Conservation (phyloP, 2,888 invertebrate genomes). For the Drosophila niveifrons region DNA sequence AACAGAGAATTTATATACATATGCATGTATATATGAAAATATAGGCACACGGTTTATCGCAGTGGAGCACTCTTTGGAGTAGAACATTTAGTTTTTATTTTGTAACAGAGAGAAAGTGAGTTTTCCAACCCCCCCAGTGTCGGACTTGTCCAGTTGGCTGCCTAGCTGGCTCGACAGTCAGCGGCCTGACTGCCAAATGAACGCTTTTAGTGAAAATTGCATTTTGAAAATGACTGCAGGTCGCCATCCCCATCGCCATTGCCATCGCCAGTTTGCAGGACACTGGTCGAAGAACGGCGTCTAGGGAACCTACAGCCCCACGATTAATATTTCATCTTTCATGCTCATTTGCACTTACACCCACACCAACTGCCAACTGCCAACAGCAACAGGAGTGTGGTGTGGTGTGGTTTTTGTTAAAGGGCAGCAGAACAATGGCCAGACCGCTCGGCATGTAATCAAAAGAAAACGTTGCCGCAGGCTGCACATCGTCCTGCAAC, state of each 20-base stretch:
- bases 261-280: constrained; percentile 12
- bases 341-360: constrained; percentile 79
- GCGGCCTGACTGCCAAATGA: constrained; percentile 53
- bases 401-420: background rate
- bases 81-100: constrained; percentile 1
- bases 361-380: no score
- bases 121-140: background rate
- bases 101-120: background rate
- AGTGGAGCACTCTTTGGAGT: constrained; percentile 1
- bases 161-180: constrained; percentile 18
- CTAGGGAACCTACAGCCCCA: constrained; percentile 46
- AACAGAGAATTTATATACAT: background rate
- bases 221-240: constrained; percentile 69
- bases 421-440: constrained; percentile 46
- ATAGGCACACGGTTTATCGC: background rate
- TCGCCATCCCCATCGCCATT: background rate
- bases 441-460: constrained; percentile 55
- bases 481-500: constrained; percentile 29
- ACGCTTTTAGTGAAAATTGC: constrained; percentile 74
- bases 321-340: constrained; percentile 83
- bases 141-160: constrained; percentile 55
- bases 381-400: background rate
- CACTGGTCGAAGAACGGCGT: constrained; percentile 32
- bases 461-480: constrained; percentile 58
- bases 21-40: background rate